phyloP scores from a whole-genome alignment of 2,797 vertebrate species.

The Gila robusta region DNA sequence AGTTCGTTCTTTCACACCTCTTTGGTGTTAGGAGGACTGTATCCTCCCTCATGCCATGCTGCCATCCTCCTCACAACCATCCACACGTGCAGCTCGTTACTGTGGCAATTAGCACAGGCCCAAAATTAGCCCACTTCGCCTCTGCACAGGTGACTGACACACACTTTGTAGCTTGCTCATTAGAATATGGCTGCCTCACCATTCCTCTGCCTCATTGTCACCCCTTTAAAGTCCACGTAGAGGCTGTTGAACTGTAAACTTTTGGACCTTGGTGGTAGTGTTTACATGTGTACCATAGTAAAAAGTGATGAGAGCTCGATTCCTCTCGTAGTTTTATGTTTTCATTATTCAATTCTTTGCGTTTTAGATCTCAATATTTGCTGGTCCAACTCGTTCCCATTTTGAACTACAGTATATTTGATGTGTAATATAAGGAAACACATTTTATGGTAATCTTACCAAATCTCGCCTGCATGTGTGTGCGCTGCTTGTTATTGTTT shows the following conservation, averaged over 20 bases:
- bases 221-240: slow-evolving; percentile 4
- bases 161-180: slow-evolving; percentile 85
- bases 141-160: slow-evolving; percentile 86
- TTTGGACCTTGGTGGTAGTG: slow-evolving; percentile 11
- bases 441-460: slow-evolving; percentile 7
- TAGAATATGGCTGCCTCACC: slow-evolving; percentile 74
- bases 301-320: neutral
- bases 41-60: slow-evolving; percentile 76
- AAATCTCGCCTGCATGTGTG: slow-evolving; percentile 31
- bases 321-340: neutral
- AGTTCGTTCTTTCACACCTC: slow-evolving; percentile 83
- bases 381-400: neutral
- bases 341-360: neutral
- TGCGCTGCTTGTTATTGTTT: slow-evolving; percentile 70
- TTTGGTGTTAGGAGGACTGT: slow-evolving; percentile 64
- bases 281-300: slow-evolving; percentile 6
- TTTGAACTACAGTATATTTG: neutral
- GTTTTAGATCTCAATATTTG: neutral
- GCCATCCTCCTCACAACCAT: slow-evolving; percentile 78
- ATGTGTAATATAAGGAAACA: slow-evolving; percentile 4
- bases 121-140: slow-evolving; percentile 84
- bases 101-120: slow-evolving; percentile 86
- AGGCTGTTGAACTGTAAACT: slow-evolving; percentile 24
- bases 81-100: slow-evolving; percentile 86
- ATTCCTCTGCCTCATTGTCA: slow-evolving; percentile 36